A percentile compares a stretch with the other conserved stretches of the same genome.
Conservation (phyloP, 1,140 invertebrate genomes). For the Drosophila sucinea region DNA sequence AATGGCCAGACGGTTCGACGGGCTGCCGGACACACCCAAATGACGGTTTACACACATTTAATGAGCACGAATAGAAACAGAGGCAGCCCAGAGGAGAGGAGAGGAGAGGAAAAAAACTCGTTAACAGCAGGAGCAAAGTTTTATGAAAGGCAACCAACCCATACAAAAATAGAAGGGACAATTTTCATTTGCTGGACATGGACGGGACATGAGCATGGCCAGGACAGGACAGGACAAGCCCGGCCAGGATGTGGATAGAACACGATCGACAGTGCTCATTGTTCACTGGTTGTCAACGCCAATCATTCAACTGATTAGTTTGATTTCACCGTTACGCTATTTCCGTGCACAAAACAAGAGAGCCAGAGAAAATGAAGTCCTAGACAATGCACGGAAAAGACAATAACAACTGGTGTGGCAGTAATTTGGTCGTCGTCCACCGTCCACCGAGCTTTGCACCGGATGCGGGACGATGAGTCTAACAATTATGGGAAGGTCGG, state of each 20-base stretch:
- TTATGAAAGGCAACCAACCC: constrained; percentile 19
- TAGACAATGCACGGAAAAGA: constrained; percentile 31
- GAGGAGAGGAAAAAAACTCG: constrained; percentile 52
- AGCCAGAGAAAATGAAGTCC: not conserved
- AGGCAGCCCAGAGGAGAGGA: not conserved
- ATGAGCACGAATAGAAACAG: constrained; percentile 21
- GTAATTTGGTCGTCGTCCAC: constrained; percentile 51
- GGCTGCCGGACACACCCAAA: constrained; percentile 14
- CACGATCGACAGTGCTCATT: constrained; percentile 45
- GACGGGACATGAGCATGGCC: constrained; percentile 3
- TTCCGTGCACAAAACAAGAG: constrained; percentile 61
- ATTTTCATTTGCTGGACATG: constrained; percentile 57
- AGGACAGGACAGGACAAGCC: not conserved
- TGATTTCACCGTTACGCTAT: constrained; percentile 71
- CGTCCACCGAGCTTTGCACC: constrained; percentile 9
- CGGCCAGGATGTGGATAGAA: not conserved
- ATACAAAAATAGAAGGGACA: constrained; percentile 37
- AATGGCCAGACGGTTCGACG: not conserved
- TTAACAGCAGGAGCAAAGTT: constrained; percentile 66
- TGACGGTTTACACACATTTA: constrained; percentile 56
- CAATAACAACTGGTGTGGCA: constrained; percentile 68
- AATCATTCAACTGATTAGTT: constrained; percentile 81
- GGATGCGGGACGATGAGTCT: constrained; percentile 42
- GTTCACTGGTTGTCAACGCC: constrained; percentile 61
- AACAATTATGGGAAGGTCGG: constrained; percentile 51